Base-by-base conservation (phyloP, 1,140 invertebrate genomes). In the Orussus abietinus region DNA sequence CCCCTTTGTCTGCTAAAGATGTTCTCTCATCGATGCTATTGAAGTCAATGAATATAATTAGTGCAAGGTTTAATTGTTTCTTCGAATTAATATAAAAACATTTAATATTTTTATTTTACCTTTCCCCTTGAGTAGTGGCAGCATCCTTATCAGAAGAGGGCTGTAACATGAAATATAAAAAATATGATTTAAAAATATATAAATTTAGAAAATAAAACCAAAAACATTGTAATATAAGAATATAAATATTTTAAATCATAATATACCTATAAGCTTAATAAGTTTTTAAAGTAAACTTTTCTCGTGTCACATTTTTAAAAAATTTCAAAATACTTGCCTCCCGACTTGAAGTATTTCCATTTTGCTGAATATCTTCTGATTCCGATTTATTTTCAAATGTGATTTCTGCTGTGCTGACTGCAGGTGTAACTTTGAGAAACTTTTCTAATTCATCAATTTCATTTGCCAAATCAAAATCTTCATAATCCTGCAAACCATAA, bases 391-490 rank as follows among this genome's bases (percentile, higher is more conserved):
- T 69, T 47, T 77, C 75, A 47, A 70, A 47, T 44, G 74, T 64
- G 20, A 63, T 64, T 47, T 77, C 72, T 34, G 65, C 67, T 47
- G 62, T 69, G 42, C 64, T 70, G 34, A 69, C 62, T 40, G 66
- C 65, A 50, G 70, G 62, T 52, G 81, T 78, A 31, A 86, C 60
- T 74, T 86, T 87, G 7, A 87, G 64, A 66, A 95, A 95, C 55
- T 85, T 81, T 71, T 94, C 88, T 58, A 96, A 73, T 55, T 84
- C 84, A 65, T 96, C 90, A 51, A 86, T 82, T 80, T 96, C 93
- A 76, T 93, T 90, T 25, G 91, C 86, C 62, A 90, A 73, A 69
- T 92, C 88, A 76, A 96, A 95, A 51, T 85, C 85, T 67, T 94
- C 89, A 75, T 92, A 96, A 70, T 95, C 91, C 90, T 94, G 68